Percentiles rank a stretch among this genome's conserved stretches.
These are phyloP conservation scores for Dreissena polymorpha DNA, from an alignment of 1,140 invertebrate genomes.

Conservation along the genomic window DNA sequence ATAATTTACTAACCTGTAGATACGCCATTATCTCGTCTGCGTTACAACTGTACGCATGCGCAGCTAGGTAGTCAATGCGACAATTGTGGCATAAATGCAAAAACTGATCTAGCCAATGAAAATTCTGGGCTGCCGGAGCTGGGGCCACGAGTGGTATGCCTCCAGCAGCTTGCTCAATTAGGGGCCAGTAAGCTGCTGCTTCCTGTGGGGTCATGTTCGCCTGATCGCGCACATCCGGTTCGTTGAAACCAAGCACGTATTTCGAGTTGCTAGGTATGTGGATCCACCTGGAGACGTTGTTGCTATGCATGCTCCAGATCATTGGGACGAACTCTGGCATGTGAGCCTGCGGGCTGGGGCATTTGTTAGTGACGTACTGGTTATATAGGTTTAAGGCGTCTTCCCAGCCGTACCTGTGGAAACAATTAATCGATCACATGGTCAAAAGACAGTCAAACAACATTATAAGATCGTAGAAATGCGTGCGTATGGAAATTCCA, in stretches of 20 bases:
- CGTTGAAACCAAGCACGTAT: constrained; percentile 6
- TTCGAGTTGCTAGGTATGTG: background rate
- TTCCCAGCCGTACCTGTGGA: background rate
- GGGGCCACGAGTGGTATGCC: constrained; percentile 4
- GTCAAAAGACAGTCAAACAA: background rate
- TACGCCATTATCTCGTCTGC: constrained; percentile 57
- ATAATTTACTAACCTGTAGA: constrained; percentile 15
- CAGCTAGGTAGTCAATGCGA: constrained; percentile 57
- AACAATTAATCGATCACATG: background rate
- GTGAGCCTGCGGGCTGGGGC: background rate
- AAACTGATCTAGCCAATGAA: constrained; percentile 5
- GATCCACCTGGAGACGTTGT: background rate
- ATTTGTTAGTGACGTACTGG: background rate
- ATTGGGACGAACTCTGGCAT: background rate
- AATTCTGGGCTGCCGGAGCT: background rate
- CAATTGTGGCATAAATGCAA: constrained; percentile 32
- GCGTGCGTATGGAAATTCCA: background rate
- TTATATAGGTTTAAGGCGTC: background rate
- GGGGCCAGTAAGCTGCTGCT: background rate
- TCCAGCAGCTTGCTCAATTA: background rate
- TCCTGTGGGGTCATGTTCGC: constrained; percentile 1
- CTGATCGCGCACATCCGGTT: background rate
- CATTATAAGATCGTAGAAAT: background rate
- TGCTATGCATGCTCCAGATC: background rate
- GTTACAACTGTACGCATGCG: constrained; percentile 59